Evolutionary conservation across 2,797 vertebrate species (phyloP).

Genomic region (Discoglossus pictus): DNA sequence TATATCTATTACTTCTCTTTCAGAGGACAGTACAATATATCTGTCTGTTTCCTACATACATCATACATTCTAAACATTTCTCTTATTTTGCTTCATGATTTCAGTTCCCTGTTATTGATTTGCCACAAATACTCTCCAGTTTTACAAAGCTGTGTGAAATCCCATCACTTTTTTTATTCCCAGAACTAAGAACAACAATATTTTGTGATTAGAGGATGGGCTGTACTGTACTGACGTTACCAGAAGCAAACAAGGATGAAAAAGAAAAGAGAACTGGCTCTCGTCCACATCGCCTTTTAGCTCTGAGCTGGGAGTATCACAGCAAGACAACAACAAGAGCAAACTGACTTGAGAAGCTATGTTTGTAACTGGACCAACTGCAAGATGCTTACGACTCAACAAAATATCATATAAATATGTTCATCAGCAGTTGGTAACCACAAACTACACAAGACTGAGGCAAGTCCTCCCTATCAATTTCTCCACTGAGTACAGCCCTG

Average conservation of each 20-base stretch:
- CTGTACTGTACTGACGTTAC: conserved; percentile 32
- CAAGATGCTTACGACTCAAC: conserved; percentile 14
- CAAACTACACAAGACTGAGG: background rate
- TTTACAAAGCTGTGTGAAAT: too few relatives aligned
- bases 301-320: conserved; percentile 16
- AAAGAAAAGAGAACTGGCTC: conserved; percentile 29
- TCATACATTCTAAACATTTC: too few relatives aligned
- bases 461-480: background rate
- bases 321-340: background rate
- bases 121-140: too few relatives aligned
- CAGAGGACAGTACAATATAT: too few relatives aligned
- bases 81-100: too few relatives aligned
- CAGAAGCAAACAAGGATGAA: conserved; percentile 5
- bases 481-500: conserved; percentile 10
- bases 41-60: too few relatives aligned
- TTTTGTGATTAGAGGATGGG: conserved; percentile 23
- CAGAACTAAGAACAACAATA: conserved; percentile 15
- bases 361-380: conserved; percentile 18
- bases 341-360: conserved; percentile 10
- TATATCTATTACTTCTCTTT: too few relatives aligned
- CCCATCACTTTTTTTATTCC: conserved; percentile 10
- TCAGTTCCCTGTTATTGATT: too few relatives aligned
- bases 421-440: background rate
- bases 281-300: conserved; percentile 29
- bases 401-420: background rate